Conservation (phyloP, 1,140 invertebrate species). For the Lepidurus apus region DNA sequence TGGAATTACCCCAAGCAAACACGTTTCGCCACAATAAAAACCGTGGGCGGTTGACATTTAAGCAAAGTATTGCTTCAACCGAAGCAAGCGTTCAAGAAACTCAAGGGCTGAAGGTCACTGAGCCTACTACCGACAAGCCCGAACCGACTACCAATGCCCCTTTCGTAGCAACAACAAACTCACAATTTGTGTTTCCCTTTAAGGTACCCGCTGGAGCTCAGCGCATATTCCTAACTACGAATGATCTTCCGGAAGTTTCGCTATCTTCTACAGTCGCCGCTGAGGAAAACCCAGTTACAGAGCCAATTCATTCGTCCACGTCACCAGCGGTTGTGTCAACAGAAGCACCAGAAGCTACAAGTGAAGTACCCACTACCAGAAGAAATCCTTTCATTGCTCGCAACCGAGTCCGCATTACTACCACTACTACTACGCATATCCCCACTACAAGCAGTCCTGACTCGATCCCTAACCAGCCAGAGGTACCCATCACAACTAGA, state of each 20-base stretch:
- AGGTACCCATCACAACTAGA: background rate
- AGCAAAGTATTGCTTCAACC: background rate
- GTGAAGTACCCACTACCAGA: background rate
- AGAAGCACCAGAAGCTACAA: background rate
- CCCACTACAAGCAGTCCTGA: background rate
- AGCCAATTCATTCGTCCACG: background rate
- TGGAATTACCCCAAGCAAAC: background rate
- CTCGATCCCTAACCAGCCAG: background rate
- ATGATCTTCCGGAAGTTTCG: background rate
- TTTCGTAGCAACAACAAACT: background rate
- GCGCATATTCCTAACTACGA: background rate
- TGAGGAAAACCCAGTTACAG: background rate
- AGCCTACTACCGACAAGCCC: background rate
- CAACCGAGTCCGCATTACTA: background rate
- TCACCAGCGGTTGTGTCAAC: background rate
- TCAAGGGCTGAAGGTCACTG: background rate
- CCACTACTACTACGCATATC: background rate
- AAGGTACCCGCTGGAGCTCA: background rate
- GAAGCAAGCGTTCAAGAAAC: background rate
- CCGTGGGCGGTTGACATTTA: background rate
- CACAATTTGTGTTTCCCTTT: background rate
- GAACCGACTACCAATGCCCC: background rate
- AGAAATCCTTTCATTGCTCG: conserved; percentile 2
- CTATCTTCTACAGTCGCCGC: background rate
- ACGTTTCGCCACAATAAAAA: background rate